Evolutionary conservation across 1,140 invertebrate species (phyloP), one percentile per base, ranked within the genome.

Genomic region (Brachionus rubens): DNA sequence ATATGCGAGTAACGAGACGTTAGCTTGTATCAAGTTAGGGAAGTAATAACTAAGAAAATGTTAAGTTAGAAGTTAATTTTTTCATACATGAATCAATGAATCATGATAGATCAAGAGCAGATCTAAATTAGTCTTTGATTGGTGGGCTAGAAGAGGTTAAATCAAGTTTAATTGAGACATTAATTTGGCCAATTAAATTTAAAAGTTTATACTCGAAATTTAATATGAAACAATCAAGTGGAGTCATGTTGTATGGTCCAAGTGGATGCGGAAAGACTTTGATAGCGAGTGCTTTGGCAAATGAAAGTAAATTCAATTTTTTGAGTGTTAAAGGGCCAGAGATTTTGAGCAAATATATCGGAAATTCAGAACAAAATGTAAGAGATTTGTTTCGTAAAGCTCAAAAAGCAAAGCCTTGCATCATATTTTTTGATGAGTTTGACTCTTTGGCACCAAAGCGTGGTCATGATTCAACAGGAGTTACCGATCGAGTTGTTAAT

Each of bases 351-450:
- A 98, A 98, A 83, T 99, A 96, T 81, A 96, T 99, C 80, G 96
- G 96, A 6, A 93, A 93, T 77, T 98, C 95, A 86, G 96, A 99
- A 86, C 91, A 96, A 85, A 91, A 92, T 75, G 93, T 99, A 0
- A 86, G 96, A 79, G 91, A 95, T 83, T 86, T 95, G 47, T 99
- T 99, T 84, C 79, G 83, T 62, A 86, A 94, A 83, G 96, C 96
- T 1, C 89, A 91, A 80, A 89, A 89, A 82, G 92, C 92, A 12
- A 91, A 90, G 80, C 96, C 96, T 0, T 97, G 93, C 83, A 90
- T 98, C 48, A 82, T 99, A 24, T 98, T 98, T 85, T 98, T 99
- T 85, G 96, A 98, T 82, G 96, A 99, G 84, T 98, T 99, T 85
- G 96, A 99, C 81, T 94, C 94, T 82, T 88, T 98, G 78, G 95